Base-by-base conservation (phyloP, 2,888 invertebrate species). In the Salticus scenicus region DNA sequence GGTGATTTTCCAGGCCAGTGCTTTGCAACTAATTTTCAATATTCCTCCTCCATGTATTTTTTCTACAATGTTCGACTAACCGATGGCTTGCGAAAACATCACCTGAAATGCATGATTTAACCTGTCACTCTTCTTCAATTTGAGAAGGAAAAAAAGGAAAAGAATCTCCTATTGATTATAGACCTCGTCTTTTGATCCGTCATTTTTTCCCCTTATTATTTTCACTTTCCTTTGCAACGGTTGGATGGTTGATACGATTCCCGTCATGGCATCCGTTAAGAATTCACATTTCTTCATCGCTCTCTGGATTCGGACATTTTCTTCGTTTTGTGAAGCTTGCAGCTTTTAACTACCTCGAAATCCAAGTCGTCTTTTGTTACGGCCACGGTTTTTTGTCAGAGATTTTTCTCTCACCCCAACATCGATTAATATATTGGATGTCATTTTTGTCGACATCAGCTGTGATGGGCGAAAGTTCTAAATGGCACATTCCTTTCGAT, bases 301-400 rank as follows among this genome's bases (percentile, higher is more conserved):
- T 74, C 74, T 12, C n/a, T 74, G 74, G 37, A 31, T 57, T 75
- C 20, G 33, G 14, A 8, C 33, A n/a, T 37, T 63, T 47, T 57
- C 69, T 73, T 73, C 72, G 66, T 84, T 84, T 73, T 76, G 83
- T 41, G 30, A 73, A 77, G 41, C 24, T 73, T 73, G 77, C 83
- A 72, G 77, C 83, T 84, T 84, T 83, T 84, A 81, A 81, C 63
- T 84, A 77, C 72, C 73, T 42, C 42, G 12, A 24, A n/a, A 67
- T 10, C 33, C 37, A 7, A 37, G 24, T 67, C 67, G 66, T n/a
- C 31, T 66, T 66, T 66, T 67, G 33, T 37, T 37, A n/a, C 31
- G 7, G n/a, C 10, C 31, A 31, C 17, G n/a, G 17, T 24, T 41
- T 37, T 69, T 69, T 37, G 5, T 30, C 30, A 30, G 28, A 12